Evolutionary conservation across 2,888 invertebrate genomes (phyloP), one percentile per base, ranked within the genome.

Genomic region (Odontocerum albicorne): DNA sequence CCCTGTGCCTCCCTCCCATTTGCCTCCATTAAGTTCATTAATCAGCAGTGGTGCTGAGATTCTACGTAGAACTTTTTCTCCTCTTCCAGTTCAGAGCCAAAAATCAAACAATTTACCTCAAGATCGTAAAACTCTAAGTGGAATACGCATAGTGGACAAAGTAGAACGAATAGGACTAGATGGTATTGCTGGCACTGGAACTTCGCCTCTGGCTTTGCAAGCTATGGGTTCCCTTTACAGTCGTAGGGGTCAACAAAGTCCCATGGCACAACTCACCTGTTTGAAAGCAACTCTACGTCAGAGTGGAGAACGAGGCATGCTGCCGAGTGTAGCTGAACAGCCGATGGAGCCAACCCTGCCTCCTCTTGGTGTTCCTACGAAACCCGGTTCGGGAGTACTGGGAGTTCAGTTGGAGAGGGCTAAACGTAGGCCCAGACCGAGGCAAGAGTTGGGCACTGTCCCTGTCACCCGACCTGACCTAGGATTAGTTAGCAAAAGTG

Each of bases 211-310:
- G 3, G 82, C 84, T 7, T 68, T 83, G 16, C 83, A 80, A 60
- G 74, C 77, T 4, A 74, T 77, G 21, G 83, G 82, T 39, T 82
- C 86, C 16, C 66, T 87, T 70, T 72, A 80, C 79, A 65, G 72
- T 74, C 84, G 85, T 1, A 79, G 85, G 4, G 79, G 86, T 54
- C 84, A 85, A 58, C 73, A 77, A 40, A 90, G 90, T 66, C 90
- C 90, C 1, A 88, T 91, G 86, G 85, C 88, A 60, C 90, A 90
- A 72, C 69, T 90, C 45, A 87, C 87, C 42, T 90, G 88, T 65
- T 72, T 90, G 12, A 86, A 85, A 69, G 75, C 80, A 39, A 73
- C 72, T 63, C 63, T 75, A 57, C 54, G 55, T 15, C 57, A 55
- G 33, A 51, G 54, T 2, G 31, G 42, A 3, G 43, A 33, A n/a